A percentile compares a stretch with the other conserved stretches of the same genome.
Conservation (phyloP, 2,888 invertebrate genomes). For the Galerucella nymphaeae region DNA sequence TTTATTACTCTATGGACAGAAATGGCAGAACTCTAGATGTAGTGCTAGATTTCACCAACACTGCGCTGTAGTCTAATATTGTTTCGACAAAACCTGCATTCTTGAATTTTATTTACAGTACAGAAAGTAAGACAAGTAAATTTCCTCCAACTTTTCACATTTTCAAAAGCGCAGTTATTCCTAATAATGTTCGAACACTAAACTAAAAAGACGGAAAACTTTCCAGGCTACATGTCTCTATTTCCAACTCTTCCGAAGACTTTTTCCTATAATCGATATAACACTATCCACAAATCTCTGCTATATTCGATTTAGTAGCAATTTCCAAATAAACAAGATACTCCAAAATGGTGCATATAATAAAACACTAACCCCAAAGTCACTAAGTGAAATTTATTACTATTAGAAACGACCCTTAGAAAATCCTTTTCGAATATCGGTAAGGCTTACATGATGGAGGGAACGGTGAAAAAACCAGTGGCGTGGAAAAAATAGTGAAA, state of each 20-base stretch:
- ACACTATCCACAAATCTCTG: conserved; percentile 31
- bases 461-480: conserved; percentile 14
- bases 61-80: no score
- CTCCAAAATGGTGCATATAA: conserved; percentile 29
- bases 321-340: conserved; percentile 38
- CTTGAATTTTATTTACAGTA: no score
- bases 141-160: not conserved
- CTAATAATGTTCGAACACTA: not conserved
- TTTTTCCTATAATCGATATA: conserved; percentile 29
- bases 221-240: not conserved
- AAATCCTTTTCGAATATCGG: conserved; percentile 24
- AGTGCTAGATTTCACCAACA: no score
- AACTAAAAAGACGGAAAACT: not conserved
- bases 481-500: conserved; percentile 7
- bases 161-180: not conserved
- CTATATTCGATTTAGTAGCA: conserved; percentile 29
- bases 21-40: no score
- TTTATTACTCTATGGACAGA: no score
- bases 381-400: conserved; percentile 34
- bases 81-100: no score
- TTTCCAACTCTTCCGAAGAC: not conserved
- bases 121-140: not conserved
- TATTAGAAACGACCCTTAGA: conserved; percentile 13
- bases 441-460: conserved; percentile 21
- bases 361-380: conserved; percentile 32